These are phyloP conservation scores for Phyllotreta cruciferae DNA, from an alignment of 2,888 invertebrate genomes.

Conservation along the genomic window DNA sequence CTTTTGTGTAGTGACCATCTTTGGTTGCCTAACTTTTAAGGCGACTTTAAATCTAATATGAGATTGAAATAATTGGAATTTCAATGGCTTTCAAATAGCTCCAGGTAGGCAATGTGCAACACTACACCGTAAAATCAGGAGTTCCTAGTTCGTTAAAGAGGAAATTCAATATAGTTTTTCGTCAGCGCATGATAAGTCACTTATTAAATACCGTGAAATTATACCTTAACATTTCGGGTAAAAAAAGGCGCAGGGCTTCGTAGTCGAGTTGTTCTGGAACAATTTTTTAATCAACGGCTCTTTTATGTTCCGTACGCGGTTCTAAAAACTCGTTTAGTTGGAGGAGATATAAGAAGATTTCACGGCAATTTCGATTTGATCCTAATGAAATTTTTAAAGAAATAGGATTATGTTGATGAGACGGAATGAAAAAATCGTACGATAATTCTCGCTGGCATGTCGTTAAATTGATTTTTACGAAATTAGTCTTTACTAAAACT, in stretches of 20 bases:
- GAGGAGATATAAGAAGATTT: constrained; percentile 23
- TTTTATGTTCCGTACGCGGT: constrained; percentile 12
- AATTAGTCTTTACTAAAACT: constrained; percentile 8
- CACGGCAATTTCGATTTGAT: constrained; percentile 23
- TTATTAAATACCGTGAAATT: constrained; percentile 28
- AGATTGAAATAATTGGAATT: too few relatives aligned
- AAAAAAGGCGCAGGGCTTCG: constrained; percentile 17
- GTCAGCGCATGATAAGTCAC: constrained; percentile 22
- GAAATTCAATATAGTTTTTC: constrained; percentile 26
- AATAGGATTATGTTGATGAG: constrained; percentile 13
- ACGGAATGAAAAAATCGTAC: constrained; percentile 1
- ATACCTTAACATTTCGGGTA: constrained; percentile 19
- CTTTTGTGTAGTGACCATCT: too few relatives aligned
- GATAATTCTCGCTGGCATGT: constrained; percentile 6
- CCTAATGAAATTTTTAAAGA: constrained; percentile 22
- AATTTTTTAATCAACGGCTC: constrained; percentile 22
- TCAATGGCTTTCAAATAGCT: background rate
- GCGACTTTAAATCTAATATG: too few relatives aligned
- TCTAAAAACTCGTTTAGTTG: constrained; percentile 25
- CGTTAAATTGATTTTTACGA: constrained; percentile 17
- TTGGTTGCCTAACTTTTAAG: too few relatives aligned
- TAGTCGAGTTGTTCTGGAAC: constrained; percentile 9
- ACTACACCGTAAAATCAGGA: constrained; percentile 20
- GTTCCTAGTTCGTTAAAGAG: constrained; percentile 22
- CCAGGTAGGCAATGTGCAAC: constrained; percentile 1